Base-by-base conservation (phyloP, 2,888 invertebrate genomes). In the Trissoscelio sp. region DNA sequence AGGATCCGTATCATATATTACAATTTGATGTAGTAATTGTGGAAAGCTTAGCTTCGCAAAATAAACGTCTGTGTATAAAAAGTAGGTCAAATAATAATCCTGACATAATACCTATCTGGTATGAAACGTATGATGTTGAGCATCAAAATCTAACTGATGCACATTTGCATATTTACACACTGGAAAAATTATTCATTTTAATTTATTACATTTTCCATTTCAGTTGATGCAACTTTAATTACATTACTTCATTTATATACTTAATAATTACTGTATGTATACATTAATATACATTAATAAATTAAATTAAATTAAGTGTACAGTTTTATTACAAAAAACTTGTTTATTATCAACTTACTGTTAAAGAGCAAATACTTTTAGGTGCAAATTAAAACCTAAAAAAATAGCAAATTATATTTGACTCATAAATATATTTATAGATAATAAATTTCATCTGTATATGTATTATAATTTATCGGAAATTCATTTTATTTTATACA, bases 51-150 rank as follows among this genome's bases (percentile, higher is more conserved):
- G 51, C 14, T 24, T 46, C 6, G 51, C 51, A 53, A 53, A 53
- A 53, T 53, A 28, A 28, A 46, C 3, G 44, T 18, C 44, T 7
- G 14, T 46, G 16, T 20, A 37, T 37, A 18, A 46, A 53, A 53
- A 53, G 51, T 53, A 28, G 51, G 51, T 14, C 51, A 53, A 28
- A 53, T 53, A 53, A 53, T 53, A 53, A 53, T 53, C 28, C 51
- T 53, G 28, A 53, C 14, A 53, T 53, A 53, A 53, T 53, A 28
- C 28, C 28, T 31, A 28, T 28, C 51, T 6, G 22, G 11, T 22
- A 48, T 48, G 39, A 48, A 16, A 22, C 3, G 22, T n/a, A 22
- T 20, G 22, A 48, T n/a, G 46, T 1, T 12, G 39, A 22, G 9
- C 11, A 22, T 48, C 46, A n/a, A 48, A 48, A 48, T 48, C 46